These are phyloP conservation scores for Crax fasciolata DNA, from an alignment of 2,797 vertebrate genomes.

Conservation along the genomic window DNA sequence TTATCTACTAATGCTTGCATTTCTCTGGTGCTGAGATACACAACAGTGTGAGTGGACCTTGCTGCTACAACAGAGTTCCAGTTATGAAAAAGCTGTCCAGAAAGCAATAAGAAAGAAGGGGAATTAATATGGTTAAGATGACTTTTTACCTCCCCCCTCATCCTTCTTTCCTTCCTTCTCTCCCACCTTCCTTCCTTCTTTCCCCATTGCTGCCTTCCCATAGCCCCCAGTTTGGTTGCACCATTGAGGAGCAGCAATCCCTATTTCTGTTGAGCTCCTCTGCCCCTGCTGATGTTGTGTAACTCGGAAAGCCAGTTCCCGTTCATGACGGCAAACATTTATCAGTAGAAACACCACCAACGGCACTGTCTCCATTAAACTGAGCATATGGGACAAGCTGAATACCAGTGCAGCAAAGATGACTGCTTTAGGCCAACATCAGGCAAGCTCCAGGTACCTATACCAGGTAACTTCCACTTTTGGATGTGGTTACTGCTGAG, in stretches of 20 bases:
- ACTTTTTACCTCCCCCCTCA: neutral
- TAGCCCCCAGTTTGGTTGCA: neutral
- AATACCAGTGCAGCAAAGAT: neutral
- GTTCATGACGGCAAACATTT: neutral
- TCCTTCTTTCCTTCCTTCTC: neutral
- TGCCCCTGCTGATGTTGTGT: accelerated
- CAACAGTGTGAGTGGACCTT: neutral
- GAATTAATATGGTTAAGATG: neutral
- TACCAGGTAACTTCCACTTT: neutral
- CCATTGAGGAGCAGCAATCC: neutral
- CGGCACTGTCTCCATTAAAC: neutral
- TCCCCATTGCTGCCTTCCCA: neutral
- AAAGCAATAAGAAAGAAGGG: neutral
- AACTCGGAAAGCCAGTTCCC: neutral
- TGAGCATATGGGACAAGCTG: neutral
- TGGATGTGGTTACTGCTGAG: neutral
- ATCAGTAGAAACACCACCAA: neutral
- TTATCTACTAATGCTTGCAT: neutral
- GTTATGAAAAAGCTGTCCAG: neutral
- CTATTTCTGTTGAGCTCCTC: neutral
- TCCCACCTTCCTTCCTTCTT: neutral
- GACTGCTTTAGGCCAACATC: neutral
- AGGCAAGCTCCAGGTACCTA: neutral
- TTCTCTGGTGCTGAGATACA: constrained; percentile 16
- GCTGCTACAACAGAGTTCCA: neutral